Conservation (phyloP, 2,888 invertebrate species). For the Phalera bucephala region DNA sequence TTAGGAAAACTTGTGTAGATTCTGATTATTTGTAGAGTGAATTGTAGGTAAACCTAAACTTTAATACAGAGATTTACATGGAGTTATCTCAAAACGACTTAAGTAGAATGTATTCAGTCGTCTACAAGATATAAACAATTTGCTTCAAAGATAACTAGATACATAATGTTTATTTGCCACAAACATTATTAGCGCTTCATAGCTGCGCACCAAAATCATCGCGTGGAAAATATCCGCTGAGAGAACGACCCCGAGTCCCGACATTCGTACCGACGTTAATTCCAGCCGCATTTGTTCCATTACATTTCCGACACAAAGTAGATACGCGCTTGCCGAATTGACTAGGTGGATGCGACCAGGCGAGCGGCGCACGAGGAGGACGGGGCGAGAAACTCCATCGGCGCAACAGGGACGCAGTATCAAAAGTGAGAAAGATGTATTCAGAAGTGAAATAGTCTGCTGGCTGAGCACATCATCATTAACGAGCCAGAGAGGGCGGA, state of each 20-base stretch:
- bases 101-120: too few species aligned
- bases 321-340: conserved; percentile 82
- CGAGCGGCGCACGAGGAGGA: conserved; percentile 65
- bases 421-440: conserved; percentile 85
- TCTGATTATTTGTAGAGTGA: too few species aligned
- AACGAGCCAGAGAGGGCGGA: conserved; percentile 86
- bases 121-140: too few species aligned
- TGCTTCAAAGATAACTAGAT: too few species aligned
- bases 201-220: conserved; percentile 78
- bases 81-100: too few species aligned
- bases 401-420: conserved; percentile 63
- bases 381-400: conserved; percentile 43
- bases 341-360: conserved; percentile 81
- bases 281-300: conserved; percentile 83
- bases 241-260: conserved; percentile 76
- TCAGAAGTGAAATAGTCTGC: conserved; percentile 89
- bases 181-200: conserved; percentile 65
- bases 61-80: too few species aligned
- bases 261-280: conserved; percentile 82
- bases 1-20: too few species aligned
- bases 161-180: too few species aligned
- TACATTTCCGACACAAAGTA: conserved; percentile 84
- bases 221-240: conserved; percentile 78
- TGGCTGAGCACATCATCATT: conserved; percentile 91
- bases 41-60: too few species aligned